Conservation (phyloP, 2,888 invertebrate species). For the Opisthograptis luteolata region DNA sequence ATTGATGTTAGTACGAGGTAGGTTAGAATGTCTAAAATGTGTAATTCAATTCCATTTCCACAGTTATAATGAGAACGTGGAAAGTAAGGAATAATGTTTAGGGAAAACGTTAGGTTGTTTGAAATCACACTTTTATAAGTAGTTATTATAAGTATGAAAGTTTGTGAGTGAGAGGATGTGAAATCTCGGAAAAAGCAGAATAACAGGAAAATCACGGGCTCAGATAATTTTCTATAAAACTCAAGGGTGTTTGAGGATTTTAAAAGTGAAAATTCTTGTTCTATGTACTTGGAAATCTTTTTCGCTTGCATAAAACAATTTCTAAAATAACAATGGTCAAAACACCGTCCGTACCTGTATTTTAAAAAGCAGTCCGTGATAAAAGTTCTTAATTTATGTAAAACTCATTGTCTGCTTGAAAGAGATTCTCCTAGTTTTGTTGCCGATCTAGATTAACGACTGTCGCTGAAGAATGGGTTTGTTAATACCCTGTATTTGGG, state of each 20-base stretch:
- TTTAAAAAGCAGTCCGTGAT: constrained; percentile 4
- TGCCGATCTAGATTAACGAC: constrained; percentile 33
- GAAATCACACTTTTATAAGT: no score
- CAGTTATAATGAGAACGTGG: constrained; percentile 12
- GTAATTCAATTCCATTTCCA: constrained; percentile 26
- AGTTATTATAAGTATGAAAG: no score
- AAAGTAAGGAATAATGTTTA: constrained; percentile 2
- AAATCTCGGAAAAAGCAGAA: no score
- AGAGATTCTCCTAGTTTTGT: constrained; percentile 13
- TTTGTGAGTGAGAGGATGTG: no score
- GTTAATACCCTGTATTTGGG: constrained; percentile 26
- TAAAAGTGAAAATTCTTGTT: no score
- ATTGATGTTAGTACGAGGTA: constrained; percentile 35
- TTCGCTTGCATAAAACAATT: no score
- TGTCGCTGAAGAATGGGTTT: constrained; percentile 30
- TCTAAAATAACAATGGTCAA: no score
- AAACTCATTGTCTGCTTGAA: constrained; percentile 1
- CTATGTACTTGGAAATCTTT: no score
- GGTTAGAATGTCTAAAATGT: constrained; percentile 20
- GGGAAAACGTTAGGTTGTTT: no score
- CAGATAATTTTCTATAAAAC: no score
- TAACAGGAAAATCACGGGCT: no score
- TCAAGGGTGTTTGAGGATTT: no score
- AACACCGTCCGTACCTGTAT: not conserved
- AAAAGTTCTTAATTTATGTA: constrained; percentile 10